These are phyloP conservation scores for Oligia strigilis DNA, from an alignment of 2,888 invertebrate genomes.

Conservation along the genomic window DNA sequence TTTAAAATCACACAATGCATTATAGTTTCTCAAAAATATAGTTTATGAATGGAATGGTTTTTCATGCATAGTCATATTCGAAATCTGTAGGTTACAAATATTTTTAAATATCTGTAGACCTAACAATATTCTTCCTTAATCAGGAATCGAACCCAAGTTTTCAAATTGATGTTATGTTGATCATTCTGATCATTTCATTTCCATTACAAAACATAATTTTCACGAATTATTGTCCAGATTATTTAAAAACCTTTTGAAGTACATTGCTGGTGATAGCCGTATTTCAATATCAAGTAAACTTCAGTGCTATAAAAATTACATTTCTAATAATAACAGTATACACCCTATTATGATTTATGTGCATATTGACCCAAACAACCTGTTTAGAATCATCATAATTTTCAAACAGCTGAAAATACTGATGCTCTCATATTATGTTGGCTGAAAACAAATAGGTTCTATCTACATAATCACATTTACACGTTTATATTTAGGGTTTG, in stretches of 20 bases:
- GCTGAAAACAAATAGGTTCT: constrained; percentile 50
- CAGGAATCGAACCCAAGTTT: not conserved
- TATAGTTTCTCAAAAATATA: not conserved
- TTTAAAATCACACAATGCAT: not conserved
- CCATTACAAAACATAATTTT: not conserved
- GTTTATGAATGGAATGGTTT: not conserved
- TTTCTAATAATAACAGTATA: not conserved
- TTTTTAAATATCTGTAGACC: constrained; percentile 1
- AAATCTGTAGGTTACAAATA: not conserved
- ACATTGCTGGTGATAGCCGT: not conserved
- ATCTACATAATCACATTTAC: constrained; percentile 78
- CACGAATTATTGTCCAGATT: not conserved
- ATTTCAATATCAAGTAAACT: not conserved
- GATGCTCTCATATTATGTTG: constrained; percentile 46
- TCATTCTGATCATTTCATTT: not conserved
- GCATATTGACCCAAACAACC: constrained; percentile 23
- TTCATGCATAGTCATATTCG: not conserved
- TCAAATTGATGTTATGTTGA: not conserved
- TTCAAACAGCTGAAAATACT: constrained; percentile 57
- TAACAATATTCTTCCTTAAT: not conserved
- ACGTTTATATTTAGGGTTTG: constrained; percentile 75
- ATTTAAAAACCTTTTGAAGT: not conserved
- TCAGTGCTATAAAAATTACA: not conserved
- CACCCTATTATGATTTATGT: constrained; percentile 3
- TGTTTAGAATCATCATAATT: constrained; percentile 53